These are phyloP conservation scores for zebrafish (Danio rerio) DNA, from an alignment of 2,113 vertebrate genomes.

Conservation along the genomic window GRCz12tu NC_133181.1:37993001-37993500, in stretches of 20 bases:
- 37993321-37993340: not conserved
- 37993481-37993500: conserved; percentile 61
- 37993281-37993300: not conserved
- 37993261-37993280: conserved; percentile 2
- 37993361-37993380: not conserved
- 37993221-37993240: conserved; percentile 3
- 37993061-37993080: too few relatives aligned
- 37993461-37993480: conserved; percentile 52
- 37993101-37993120: conserved; percentile 39
- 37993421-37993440: not conserved
- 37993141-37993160: not conserved
- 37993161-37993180: not conserved
- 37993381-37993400: conserved; percentile 11
- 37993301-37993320: not conserved
- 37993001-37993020: not conserved
- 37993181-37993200: not conserved
- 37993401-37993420: conserved; percentile 5
- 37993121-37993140: not conserved
- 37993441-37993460: not conserved
- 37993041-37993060: not conserved
- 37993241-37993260: not conserved
- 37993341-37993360: not conserved
- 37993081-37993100: not conserved
- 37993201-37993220: not conserved
- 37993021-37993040: not conserved